Evolutionary conservation across 37 sponge, comb jelly and placozoan genomes (phyloP).

Genomic region (Lycopodina hypogea): DNA sequence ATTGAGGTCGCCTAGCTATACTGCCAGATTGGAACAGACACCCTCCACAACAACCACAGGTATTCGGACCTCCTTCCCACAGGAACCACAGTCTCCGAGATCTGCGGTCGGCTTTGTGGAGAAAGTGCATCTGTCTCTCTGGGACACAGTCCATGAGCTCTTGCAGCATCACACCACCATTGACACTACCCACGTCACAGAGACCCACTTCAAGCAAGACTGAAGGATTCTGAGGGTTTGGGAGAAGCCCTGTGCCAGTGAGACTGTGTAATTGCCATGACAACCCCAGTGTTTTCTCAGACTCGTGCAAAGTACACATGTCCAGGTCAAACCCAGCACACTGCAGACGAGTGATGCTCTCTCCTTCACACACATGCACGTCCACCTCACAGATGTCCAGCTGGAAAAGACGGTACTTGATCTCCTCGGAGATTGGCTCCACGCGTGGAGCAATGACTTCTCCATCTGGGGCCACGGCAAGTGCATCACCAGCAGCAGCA

Average conservation of each 20-base stretch:
- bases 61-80: conserved; percentile 12
- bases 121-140: conserved; percentile 49
- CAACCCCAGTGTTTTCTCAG: conserved; percentile 30
- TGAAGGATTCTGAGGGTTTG: not conserved
- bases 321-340: conserved; percentile 50
- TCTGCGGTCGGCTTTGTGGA: conserved; percentile 41
- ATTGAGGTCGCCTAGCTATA: not conserved
- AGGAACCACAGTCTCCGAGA: conserved; percentile 61
- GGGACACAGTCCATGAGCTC: conserved; percentile 38
- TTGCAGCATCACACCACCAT: conserved; percentile 37
- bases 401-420: conserved; percentile 63
- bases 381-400: conserved; percentile 31
- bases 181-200: conserved; percentile 34
- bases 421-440: conserved; percentile 57
- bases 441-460: conserved; percentile 45
- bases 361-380: conserved; percentile 29
- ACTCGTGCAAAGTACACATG: conserved; percentile 51
- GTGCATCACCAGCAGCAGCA: conserved; percentile 38
- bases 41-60: conserved; percentile 72
- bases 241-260: conserved; percentile 5
- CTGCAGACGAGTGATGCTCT: conserved; percentile 29
- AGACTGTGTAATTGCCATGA: conserved; percentile 41
- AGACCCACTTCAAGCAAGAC: conserved; percentile 25
- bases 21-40: conserved; percentile 50
- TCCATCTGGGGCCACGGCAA: conserved; percentile 49